phyloP scores from a whole-genome alignment of 2,797 vertebrate species.

The Ispidina lecontei region DNA sequence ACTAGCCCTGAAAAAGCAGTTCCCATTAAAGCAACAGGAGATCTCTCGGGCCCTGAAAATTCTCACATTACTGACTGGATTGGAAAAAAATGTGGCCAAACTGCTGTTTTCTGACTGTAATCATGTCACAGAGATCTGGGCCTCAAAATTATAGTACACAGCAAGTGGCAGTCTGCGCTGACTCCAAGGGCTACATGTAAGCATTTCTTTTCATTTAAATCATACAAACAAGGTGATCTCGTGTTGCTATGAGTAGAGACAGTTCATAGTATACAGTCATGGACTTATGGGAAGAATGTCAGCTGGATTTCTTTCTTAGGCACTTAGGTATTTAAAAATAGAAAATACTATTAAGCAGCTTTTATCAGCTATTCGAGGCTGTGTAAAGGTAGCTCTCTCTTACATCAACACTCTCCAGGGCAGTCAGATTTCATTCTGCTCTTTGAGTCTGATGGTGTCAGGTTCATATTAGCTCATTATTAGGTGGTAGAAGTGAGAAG shows the following conservation, averaged over 20 bases:
- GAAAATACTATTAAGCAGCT: not conserved
- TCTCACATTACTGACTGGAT: not conserved
- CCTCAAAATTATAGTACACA: not conserved
- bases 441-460: not conserved
- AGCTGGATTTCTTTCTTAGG: not conserved
- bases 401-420: not conserved
- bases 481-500: not conserved
- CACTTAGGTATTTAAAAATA: not conserved
- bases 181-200: conserved; percentile 19
- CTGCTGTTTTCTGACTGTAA: not conserved
- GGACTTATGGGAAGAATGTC: not conserved
- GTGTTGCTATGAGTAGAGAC: not conserved
- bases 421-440: not conserved
- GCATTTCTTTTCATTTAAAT: conserved; percentile 36
- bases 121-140: not conserved
- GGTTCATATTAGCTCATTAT: not conserved
- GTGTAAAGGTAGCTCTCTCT: not conserved
- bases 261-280: not conserved
- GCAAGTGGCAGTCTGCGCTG: not conserved
- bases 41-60: not conserved
- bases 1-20: not conserved
- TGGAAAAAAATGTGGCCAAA: not conserved
- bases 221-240: not conserved
- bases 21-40: not conserved
- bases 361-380: not conserved